phyloP scores from a whole-genome alignment of 2,113 vertebrate genomes.

The Neopipo cinnamomea region DNA sequence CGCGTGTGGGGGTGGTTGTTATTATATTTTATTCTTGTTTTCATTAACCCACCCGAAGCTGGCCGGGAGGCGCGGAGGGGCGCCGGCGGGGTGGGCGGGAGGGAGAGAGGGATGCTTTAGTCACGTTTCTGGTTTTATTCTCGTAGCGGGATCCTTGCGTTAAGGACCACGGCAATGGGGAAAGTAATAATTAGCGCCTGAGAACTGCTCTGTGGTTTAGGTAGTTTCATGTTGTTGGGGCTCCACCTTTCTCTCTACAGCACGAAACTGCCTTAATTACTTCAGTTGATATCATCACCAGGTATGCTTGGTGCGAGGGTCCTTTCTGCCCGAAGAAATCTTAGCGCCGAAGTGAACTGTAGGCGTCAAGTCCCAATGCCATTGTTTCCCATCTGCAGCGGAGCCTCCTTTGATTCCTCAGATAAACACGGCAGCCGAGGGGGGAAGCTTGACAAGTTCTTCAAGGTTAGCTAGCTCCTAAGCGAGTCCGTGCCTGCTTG shows the following conservation, averaged over 20 bases:
- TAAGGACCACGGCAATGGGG: constrained; percentile 62
- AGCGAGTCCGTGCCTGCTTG: constrained; percentile 40
- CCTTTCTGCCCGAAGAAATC: constrained; percentile 42
- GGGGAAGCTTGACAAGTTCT: constrained; percentile 47
- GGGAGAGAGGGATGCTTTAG: neutral
- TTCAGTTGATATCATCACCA: constrained; percentile 90
- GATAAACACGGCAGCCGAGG: constrained; percentile 40
- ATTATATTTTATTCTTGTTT: constrained; percentile 17
- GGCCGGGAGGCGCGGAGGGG: neutral
- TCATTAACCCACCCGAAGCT: neutral
- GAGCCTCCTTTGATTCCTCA: constrained; percentile 40
- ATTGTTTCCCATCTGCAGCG: constrained; percentile 53
- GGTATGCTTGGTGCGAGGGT: constrained; percentile 68
- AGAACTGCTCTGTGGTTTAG: constrained; percentile 96
- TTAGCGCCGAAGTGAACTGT: constrained; percentile 5
- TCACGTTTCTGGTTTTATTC: constrained; percentile 63
- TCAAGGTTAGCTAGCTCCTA: constrained; percentile 42
- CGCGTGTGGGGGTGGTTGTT: neutral
- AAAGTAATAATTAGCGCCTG: constrained; percentile 66
- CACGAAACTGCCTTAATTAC: constrained; percentile 98
- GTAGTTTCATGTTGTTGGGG: constrained; percentile 99
- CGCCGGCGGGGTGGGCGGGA: neutral
- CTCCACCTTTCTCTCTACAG: constrained; percentile 93
- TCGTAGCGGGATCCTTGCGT: constrained; percentile 60
- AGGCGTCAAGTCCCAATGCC: constrained; percentile 70